Evolutionary conservation across 2,888 invertebrate genomes (phyloP).

Genomic region (Hirtodrosophila alboralis): DNA sequence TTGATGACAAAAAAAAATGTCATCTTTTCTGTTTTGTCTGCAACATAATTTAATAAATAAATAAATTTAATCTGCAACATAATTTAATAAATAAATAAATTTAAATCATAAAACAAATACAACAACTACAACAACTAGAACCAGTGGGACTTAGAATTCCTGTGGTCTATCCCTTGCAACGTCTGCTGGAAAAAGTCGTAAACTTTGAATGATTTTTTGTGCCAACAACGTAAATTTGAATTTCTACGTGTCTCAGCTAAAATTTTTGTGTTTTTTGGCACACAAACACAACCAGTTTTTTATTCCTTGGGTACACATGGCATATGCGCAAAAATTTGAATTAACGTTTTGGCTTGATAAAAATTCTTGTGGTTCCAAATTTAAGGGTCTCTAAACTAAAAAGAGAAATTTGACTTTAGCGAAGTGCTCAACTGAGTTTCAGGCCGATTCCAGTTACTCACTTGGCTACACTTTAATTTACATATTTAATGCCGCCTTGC

Average conservation of each 20-base stretch:
- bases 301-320: conserved; percentile 57
- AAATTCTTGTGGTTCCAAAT: conserved; percentile 22
- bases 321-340: conserved; percentile 41
- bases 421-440: conserved; percentile 6
- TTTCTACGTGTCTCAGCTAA: conserved; percentile 56
- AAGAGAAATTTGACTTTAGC: conserved; percentile 22
- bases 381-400: conserved; percentile 21
- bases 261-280: conserved; percentile 60
- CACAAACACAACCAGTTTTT: conserved; percentile 21
- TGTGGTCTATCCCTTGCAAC: conserved; percentile 29
- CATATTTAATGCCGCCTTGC: conserved; percentile 50
- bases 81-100: too few relatives aligned
- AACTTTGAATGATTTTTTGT: conserved; percentile 28
- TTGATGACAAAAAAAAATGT: too few relatives aligned
- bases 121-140: conserved; percentile 22
- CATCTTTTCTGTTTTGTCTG: conserved; percentile 38
- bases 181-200: conserved; percentile 30
- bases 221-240: conserved; percentile 63
- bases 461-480: conserved; percentile 54
- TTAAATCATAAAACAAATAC: conserved; percentile 60
- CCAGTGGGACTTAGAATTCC: conserved; percentile 23
- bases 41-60: too few relatives aligned
- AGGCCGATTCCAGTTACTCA: conserved; percentile 15
- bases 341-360: conserved; percentile 35
- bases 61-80: too few relatives aligned